Conservation (phyloP, 2,113 vertebrate genomes). For the Beaufortia kweichowensis region DNA sequence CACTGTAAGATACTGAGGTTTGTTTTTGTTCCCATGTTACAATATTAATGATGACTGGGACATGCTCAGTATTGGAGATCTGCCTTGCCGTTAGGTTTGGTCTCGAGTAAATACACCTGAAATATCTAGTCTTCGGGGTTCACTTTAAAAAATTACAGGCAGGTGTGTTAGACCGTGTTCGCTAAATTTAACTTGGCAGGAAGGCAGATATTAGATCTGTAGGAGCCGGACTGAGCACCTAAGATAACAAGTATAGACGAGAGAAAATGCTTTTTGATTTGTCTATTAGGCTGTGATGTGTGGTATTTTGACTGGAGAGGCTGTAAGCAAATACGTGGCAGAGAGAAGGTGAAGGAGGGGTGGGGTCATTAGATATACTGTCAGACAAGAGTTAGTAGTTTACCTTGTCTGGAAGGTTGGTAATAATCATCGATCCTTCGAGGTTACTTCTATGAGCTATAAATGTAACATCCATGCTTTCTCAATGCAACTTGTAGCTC, state of each 20-base stretch:
- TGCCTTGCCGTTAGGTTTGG: neutral
- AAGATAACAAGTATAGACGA: neutral
- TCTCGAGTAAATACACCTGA: neutral
- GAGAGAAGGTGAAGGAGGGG: neutral
- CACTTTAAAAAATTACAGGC: constrained; percentile 1
- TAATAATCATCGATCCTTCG: neutral
- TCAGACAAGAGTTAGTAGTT: no score
- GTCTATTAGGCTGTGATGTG: constrained; percentile 5
- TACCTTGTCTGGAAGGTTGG: no score
- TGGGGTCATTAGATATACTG: neutral
- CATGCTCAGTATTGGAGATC: neutral
- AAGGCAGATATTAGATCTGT: neutral
- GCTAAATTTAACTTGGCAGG: neutral
- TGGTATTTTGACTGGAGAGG: constrained; percentile 24
- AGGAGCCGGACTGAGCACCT: neutral
- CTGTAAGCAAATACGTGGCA: neutral
- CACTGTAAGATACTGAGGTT: neutral
- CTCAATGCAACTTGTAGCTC: neutral
- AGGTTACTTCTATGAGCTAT: neutral
- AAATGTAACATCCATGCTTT: neutral
- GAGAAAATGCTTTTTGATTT: neutral
- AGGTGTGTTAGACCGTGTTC: neutral
- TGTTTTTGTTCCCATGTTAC: neutral
- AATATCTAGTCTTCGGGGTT: constrained; percentile 7
- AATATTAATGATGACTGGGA: neutral